Evolutionary conservation across 2,113 vertebrate genomes (phyloP), one percentile per base, ranked within the genome.

Genomic region (Panthera tigris): DNA sequence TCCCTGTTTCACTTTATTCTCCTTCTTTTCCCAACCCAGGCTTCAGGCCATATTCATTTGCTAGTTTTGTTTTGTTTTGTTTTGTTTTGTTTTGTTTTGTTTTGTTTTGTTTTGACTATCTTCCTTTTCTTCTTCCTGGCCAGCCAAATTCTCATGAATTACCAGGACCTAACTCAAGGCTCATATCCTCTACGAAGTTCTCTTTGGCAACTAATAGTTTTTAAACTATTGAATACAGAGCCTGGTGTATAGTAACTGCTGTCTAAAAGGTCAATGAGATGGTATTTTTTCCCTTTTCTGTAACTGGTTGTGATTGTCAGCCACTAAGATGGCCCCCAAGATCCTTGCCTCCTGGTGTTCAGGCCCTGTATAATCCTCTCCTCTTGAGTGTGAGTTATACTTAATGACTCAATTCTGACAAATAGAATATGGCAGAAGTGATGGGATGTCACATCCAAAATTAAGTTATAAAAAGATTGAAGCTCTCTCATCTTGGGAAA

Each of bases 321-420:
- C 52, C 45, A 33, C 21, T 23, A 33, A 61, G 19, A 48, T 48
- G 50, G 27, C 3, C 3, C 31, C 23, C 7, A 8, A 86, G 29
- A 79, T 1, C 4, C 3, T 36, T 1, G 5, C 36, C 15, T n/a
- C 36, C 14, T 48, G n/a, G 3, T 31, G 5, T 4, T n/a, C 8
- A 4, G 3, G 52, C 7, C 27, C 41, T 39, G 33, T 61, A 10
- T 13, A 27, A 36, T 45, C 16, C 14, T 15, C 12, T 55, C 55
- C 23, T 33, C 23, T 63, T 55, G 14, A 81, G 57, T 11, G 48
- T 8, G 65, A 13, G 4, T 5, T 87, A 5, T 7, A 31, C 33
- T 83, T 87, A 68, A 18, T 41, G 31, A 57, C 16, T 90, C 21
- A 21, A 8, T 89, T 69, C 61, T 80, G 41, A 52, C 18, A 69